Percentiles rank a stretch among this genome's conserved stretches.
phyloP scores from a whole-genome alignment of 2,113 vertebrate species.

The Ptyas mucosa region DNA sequence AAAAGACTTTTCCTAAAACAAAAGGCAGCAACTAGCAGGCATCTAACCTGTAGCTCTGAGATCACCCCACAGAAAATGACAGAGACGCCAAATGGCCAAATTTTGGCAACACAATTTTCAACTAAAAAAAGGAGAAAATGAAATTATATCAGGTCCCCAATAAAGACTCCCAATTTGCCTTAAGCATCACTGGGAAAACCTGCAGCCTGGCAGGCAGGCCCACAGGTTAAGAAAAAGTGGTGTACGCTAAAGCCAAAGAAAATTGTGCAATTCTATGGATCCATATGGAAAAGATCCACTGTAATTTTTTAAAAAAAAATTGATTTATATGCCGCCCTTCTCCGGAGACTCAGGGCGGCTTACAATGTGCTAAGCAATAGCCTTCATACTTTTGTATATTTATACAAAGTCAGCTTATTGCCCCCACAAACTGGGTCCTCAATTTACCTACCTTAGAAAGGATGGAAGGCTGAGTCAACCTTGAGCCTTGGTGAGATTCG shows the following conservation, averaged over 20 bases:
- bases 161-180: not conserved
- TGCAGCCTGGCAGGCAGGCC: not conserved
- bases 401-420: too few species aligned
- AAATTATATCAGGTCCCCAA: not conserved
- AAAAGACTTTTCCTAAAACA: not conserved
- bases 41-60: not conserved
- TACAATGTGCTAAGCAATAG: too few species aligned
- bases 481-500: too few species aligned
- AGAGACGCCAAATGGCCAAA: not conserved
- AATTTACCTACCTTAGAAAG: too few species aligned
- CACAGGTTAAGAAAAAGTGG: not conserved
- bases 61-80: not conserved
- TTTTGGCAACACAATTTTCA: not conserved
- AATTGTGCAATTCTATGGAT: not conserved
- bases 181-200: not conserved
- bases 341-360: too few species aligned
- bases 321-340: too few species aligned
- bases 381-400: too few species aligned
- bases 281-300: not conserved
- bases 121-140: not conserved
- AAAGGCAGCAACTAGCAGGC: not conserved
- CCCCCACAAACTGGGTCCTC: too few species aligned
- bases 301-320: too few species aligned
- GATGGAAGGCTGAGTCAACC: too few species aligned
- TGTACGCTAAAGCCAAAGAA: not conserved